Evolutionary conservation across 2,113 vertebrate species (phyloP).

Genomic region (Oncorhynchus tshawytscha): DNA sequence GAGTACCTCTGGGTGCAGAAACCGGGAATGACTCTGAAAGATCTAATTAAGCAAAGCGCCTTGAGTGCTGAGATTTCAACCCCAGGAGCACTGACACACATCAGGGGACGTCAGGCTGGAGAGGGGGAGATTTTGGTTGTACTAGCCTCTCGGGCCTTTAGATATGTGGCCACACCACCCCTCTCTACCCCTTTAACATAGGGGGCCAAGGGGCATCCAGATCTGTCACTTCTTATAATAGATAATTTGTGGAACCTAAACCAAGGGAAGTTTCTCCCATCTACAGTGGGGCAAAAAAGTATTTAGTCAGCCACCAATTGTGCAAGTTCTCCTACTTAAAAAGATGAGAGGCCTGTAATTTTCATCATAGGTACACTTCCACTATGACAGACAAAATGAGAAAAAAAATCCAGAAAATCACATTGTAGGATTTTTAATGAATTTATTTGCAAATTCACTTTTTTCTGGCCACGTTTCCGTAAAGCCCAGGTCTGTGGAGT

Average conservation of each 20-base stretch:
- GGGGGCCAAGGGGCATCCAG: constrained; percentile 8
- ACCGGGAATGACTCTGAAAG: constrained; percentile 34
- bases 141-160: constrained; percentile 27
- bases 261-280: background rate
- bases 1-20: background rate
- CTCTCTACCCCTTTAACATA: constrained; percentile 31
- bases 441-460: too few species aligned
- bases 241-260: constrained; percentile 19
- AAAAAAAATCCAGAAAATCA: too few species aligned
- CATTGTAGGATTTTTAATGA: too few species aligned
- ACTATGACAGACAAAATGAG: too few species aligned
- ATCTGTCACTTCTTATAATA: constrained; percentile 40
- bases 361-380: too few species aligned
- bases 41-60: constrained; percentile 62
- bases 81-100: constrained; percentile 47
- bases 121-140: constrained; percentile 28
- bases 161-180: constrained; percentile 29
- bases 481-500: too few species aligned
- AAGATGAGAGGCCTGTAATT: too few species aligned
- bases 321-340: too few species aligned
- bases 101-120: constrained; percentile 28
- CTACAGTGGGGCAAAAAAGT: too few species aligned
- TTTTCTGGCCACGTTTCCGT: too few species aligned
- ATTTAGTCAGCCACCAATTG: too few species aligned
- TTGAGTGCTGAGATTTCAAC: constrained; percentile 46